These are phyloP conservation scores for Listrodromus nycthemerus DNA, from an alignment of 2,888 invertebrate species.

Conservation along the genomic window DNA sequence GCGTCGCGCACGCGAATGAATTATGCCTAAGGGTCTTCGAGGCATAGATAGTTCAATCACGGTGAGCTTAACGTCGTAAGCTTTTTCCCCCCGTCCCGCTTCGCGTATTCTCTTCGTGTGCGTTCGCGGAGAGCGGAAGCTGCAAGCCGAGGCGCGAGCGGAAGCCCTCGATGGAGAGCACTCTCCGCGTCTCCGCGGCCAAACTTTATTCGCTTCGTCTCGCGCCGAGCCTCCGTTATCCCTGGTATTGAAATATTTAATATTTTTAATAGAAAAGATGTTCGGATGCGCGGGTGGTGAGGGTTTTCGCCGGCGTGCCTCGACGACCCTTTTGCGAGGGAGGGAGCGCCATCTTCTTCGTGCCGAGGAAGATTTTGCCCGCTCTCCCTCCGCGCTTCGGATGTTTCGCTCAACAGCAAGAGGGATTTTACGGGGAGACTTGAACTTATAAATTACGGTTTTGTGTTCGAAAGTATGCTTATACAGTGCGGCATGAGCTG, in stretches of 20 bases:
- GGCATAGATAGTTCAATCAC: constrained; percentile 80
- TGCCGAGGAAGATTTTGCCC: constrained; percentile 65
- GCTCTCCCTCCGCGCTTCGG: constrained; percentile 45
- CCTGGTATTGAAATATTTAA: constrained; percentile 77
- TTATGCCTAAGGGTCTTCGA: constrained; percentile 34
- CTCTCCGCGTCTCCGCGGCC: constrained; percentile 30
- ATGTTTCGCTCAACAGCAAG: background rate
- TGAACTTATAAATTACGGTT: constrained; percentile 68
- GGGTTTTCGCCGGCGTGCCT: constrained; percentile 54
- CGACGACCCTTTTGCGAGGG: constrained; percentile 2
- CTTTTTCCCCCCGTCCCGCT: constrained; percentile 18
- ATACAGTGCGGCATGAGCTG: constrained; percentile 45
- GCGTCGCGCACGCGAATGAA: constrained; percentile 38
- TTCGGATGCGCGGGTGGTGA: constrained; percentile 63
- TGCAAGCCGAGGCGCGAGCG: constrained; percentile 27
- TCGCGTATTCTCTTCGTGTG: constrained; percentile 41
- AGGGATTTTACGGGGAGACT: constrained; percentile 58
- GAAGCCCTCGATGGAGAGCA: constrained; percentile 1
- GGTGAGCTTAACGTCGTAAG: constrained; percentile 76
- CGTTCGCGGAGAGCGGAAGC: constrained; percentile 57
- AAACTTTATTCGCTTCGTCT: constrained; percentile 60
- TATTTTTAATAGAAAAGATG: constrained; percentile 78
- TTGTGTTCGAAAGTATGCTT: constrained; percentile 52
- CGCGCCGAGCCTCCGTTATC: constrained; percentile 60
- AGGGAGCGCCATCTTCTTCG: constrained; percentile 60